Base-by-base conservation (phyloP, 2,113 vertebrate genomes). In the Mastomys coucha region DNA sequence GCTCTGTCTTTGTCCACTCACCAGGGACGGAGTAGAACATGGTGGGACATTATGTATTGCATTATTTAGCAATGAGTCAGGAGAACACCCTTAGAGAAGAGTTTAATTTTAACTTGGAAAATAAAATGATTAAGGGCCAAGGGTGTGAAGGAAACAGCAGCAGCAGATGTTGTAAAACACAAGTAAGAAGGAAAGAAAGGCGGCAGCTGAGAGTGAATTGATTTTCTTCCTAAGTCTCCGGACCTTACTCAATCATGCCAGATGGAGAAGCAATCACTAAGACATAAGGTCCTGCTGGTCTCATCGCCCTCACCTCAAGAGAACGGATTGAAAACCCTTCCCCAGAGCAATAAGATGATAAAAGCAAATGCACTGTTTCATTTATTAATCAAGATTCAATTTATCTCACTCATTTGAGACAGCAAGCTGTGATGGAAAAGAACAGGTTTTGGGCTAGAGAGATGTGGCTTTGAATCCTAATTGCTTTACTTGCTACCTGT, bases 371-470 rank as follows among this genome's bases (percentile, higher is more conserved):
- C 42, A 90, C 45, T 90, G 73, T 96, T 96, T 97, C 89, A 97
- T 97, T 97, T 97, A 97, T 97, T 97, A 97, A 97, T 96, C 92
- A 97, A 96, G 95, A 98, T 97, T 97, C 92, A 92, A 97, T 97
- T 97, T 95, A 93, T 98, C 94, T 95, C 88, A 93, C 70, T 97
- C 90, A 97, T 93, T 91, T 96, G 92, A 86, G 90, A 92, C 22
- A 77, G 60, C 90, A 97, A 77, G 70, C 96, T 94, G 84, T 51
- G 63, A 85, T 96, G 76, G 9, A 92, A 93, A 96, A 89, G 76
- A 93, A 93, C 58, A 92, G 70, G 53, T 16, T 91, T 84, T 58
- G 19, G 45, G 58, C 88, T 81, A 91, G 70, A 49, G 31, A 96
- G n/a, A 69, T 5, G 72, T 42, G 81, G 7, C 51, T 96, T 93